Evolutionary conservation across 2,888 invertebrate genomes (phyloP).

Genomic region (Lasioglossum lativentre): DNA sequence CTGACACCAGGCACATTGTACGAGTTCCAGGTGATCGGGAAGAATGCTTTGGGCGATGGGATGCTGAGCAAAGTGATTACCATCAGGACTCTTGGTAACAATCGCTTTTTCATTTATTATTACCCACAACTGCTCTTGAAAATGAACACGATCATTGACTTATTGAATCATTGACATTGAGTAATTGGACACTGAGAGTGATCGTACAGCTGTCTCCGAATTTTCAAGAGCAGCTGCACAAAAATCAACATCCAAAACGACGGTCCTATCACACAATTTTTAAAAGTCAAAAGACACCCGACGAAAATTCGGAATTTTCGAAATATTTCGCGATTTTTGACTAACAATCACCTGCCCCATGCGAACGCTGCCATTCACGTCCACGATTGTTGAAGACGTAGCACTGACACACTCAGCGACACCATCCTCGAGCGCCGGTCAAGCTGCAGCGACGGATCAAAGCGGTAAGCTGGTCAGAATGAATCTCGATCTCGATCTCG

Average conservation of each 20-base stretch:
- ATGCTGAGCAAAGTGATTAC: slow-evolving; percentile 97
- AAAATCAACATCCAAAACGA: neutral
- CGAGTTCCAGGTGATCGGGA: slow-evolving; percentile 98
- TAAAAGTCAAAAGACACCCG: neutral
- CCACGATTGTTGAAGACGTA: slow-evolving; percentile 74
- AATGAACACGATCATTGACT: neutral
- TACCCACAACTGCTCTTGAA: neutral
- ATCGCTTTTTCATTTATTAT: neutral
- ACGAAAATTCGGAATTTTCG: slow-evolving; percentile 12
- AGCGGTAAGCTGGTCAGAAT: slow-evolving; percentile 74
- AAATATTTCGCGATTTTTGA: neutral
- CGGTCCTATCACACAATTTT: neutral
- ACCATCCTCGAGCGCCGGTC: slow-evolving; percentile 77
- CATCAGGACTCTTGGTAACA: slow-evolving; percentile 93
- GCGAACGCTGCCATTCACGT: slow-evolving; percentile 55
- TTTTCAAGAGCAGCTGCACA: neutral
- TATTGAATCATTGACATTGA: too few species aligned
- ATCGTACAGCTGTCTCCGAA: neutral
- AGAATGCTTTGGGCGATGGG: slow-evolving; percentile 97
- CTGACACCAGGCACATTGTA: slow-evolving; percentile 96
- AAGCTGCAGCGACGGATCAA: slow-evolving; percentile 76
- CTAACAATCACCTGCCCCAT: slow-evolving; percentile 54
- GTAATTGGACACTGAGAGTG: neutral
- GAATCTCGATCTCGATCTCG: neutral
- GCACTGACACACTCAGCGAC: slow-evolving; percentile 78